phyloP scores from a whole-genome alignment of 1,140 invertebrate species.

The Drosophila pseudoananassae region DNA sequence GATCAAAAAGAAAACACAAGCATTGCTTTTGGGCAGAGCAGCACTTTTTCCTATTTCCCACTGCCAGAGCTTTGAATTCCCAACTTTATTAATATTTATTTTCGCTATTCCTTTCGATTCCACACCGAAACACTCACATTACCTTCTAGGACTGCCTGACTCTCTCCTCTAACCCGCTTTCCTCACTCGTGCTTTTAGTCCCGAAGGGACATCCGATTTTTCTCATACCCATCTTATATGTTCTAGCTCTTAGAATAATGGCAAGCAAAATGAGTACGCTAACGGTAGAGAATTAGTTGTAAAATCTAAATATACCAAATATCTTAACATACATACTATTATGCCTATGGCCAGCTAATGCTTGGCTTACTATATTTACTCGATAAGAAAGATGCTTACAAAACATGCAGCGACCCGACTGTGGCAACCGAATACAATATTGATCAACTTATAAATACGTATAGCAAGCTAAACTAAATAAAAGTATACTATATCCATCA shows the following conservation, averaged over 20 bases:
- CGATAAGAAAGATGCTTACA: conserved; percentile 67
- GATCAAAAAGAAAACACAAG: conserved; percentile 14
- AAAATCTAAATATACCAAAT: conserved; percentile 57
- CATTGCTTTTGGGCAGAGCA: conserved; percentile 60
- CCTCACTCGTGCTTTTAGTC: conserved; percentile 20
- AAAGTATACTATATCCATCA: conserved; percentile 48
- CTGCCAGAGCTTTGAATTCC: conserved; percentile 12
- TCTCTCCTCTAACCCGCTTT: conserved; percentile 14
- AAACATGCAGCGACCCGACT: conserved; percentile 47
- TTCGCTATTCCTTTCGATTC: conserved; percentile 9
- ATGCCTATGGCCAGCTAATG: conserved; percentile 55
- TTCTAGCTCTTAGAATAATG: conserved; percentile 71
- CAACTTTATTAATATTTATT: conserved; percentile 12
- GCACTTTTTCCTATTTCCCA: conserved; percentile 26
- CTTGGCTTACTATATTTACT: conserved; percentile 53
- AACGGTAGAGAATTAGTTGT: conserved; percentile 68
- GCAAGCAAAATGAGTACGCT: conserved; percentile 74
- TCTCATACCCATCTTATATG: conserved; percentile 43
- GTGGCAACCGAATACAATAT: conserved; percentile 41
- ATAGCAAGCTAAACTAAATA: conserved; percentile 45
- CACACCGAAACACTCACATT: conserved; percentile 25
- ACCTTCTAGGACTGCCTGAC: conserved; percentile 36
- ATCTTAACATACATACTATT: conserved; percentile 33
- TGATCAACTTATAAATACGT: conserved; percentile 24
- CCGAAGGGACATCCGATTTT: conserved; percentile 1